Conservation (phyloP, 2,888 invertebrate genomes). For the Sympetrum striolatum region DNA sequence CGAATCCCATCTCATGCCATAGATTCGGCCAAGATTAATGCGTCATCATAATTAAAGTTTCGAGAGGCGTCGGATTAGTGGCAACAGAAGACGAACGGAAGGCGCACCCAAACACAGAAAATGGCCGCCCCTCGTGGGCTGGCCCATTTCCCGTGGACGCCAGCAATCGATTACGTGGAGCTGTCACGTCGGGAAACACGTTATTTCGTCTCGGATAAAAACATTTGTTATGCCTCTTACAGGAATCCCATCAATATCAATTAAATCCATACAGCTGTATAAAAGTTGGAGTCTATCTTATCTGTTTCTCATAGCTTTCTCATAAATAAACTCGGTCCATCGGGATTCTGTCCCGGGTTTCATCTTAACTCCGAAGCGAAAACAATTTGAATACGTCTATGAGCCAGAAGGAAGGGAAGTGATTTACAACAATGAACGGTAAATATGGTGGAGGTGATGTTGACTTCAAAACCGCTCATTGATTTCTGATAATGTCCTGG, state of each 20-base stretch:
- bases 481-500: too few species aligned
- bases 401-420: too few species aligned
- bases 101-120: not conserved
- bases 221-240: not conserved
- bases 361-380: not conserved
- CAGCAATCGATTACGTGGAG: not conserved
- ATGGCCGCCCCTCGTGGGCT: not conserved
- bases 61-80: not conserved
- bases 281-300: not conserved
- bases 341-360: not conserved
- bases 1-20: not conserved
- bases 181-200: not conserved
- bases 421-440: too few species aligned
- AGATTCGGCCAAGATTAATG: not conserved
- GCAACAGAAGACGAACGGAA: not conserved
- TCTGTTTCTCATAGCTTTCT: not conserved
- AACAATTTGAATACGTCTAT: too few species aligned
- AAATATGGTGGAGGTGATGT: too few species aligned
- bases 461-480: too few species aligned
- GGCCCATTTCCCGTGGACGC: not conserved
- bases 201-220: not conserved
- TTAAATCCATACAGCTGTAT: not conserved
- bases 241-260: not conserved
- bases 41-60: not conserved
- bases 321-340: not conserved